Evolutionary conservation across 2,797 vertebrate genomes (phyloP), one percentile per base, ranked within the genome.

Genomic region (Cuniculus paca): DNA sequence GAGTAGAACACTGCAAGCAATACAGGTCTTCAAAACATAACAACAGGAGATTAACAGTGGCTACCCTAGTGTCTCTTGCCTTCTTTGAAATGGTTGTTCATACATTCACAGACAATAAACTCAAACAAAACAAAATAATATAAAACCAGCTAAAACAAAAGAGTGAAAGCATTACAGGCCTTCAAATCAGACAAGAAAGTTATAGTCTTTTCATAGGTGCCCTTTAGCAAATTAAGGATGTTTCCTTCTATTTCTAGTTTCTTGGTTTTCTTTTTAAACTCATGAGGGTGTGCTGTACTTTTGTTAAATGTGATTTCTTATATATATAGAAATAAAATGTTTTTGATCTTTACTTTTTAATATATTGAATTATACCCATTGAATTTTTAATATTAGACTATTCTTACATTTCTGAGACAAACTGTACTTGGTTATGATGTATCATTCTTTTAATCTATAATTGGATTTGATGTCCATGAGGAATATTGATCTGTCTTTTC

Each of bases 361-460:
- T 83, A 22, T 81, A 36, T 85, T 91, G 54, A 88, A 65, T 85
- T 63, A 11, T 1, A 45, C 31, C 81, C 48, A 48, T 34, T 42
- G 26, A 48, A 34, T 84, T 95, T 95, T 87, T 34, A 85, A 34
- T 88, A 10, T 78, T 61, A 78, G 61, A 39, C 50, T 56, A 31
- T 81, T 74, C 26, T 88, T 94, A 31, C 17, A 79, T 65, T 88
- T 52, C 36, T 91, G 22, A 65, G 39, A 77, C 81, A 74, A 88
- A 74, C 36, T 42, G 34, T 91, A 20, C n/a, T 48, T 68, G 56
- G 31, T 68, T 42, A 13, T 6, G 26, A 68, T 50, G 10, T 42
- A 8, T 52, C 70, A 36, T 79, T 45, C 48, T 93, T 83, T 87
- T 79, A 61, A 65, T 60, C 61, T 72, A 6, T 26, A 39, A 19